These are phyloP conservation scores for Arothron firmamentum DNA, from an alignment of 2,113 vertebrate species.

Conservation along the genomic window DNA sequence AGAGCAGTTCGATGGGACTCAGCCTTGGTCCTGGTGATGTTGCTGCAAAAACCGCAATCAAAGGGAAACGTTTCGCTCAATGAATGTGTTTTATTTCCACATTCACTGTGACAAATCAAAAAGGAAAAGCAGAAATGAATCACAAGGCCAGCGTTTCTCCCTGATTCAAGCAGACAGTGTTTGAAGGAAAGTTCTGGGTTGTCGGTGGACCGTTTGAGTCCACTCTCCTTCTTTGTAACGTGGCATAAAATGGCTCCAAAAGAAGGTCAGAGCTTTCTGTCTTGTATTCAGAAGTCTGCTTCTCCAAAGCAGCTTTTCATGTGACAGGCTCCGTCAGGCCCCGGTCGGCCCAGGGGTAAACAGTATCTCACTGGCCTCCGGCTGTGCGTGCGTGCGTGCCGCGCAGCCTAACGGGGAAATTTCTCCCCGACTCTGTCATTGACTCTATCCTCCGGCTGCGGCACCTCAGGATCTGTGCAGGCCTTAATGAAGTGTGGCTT, in stretches of 20 bases:
- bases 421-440: slow-evolving; percentile 49
- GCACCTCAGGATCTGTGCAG: slow-evolving; percentile 46
- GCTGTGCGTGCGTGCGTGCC: slow-evolving; percentile 51
- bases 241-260: not conserved
- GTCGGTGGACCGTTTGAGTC: not conserved
- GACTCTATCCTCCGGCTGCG: slow-evolving; percentile 45
- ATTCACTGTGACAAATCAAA: too few relatives aligned
- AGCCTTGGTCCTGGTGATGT: too few relatives aligned
- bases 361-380: slow-evolving; percentile 34
- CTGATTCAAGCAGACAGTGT: not conserved
- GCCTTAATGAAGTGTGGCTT: slow-evolving; percentile 66
- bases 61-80: too few relatives aligned
- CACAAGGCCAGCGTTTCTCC: too few relatives aligned
- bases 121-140: too few relatives aligned
- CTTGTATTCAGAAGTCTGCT: not conserved
- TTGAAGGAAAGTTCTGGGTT: not conserved
- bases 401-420: slow-evolving; percentile 47
- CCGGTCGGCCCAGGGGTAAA: slow-evolving; percentile 22
- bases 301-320: not conserved
- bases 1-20: too few relatives aligned
- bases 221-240: not conserved
- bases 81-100: too few relatives aligned
- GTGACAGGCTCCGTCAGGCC: slow-evolving; percentile 27
- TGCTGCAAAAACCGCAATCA: too few relatives aligned
- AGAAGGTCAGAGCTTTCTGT: not conserved